Conservation (phyloP, 2,888 invertebrate genomes). For the Hirtodrosophila cameraria region DNA sequence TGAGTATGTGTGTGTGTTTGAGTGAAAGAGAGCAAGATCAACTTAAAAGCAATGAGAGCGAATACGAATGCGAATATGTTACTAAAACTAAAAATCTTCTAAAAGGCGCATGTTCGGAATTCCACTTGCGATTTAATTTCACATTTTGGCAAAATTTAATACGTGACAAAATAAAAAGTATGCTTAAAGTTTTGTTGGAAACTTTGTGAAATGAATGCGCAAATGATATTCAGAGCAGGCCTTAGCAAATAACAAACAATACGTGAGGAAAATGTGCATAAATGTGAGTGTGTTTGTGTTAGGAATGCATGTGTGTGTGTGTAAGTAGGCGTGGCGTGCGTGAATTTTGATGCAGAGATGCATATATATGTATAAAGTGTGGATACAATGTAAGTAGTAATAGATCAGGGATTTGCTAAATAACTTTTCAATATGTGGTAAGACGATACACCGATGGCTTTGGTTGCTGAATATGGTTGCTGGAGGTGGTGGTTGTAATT, state of each 20-base stretch:
- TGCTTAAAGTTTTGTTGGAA: too few relatives aligned
- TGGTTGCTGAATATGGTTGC: too few relatives aligned
- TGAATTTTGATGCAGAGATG: conserved; percentile 12
- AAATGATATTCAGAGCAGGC: too few relatives aligned
- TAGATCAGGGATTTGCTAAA: conserved; percentile 3
- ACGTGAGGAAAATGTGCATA: background rate
- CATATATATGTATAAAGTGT: conserved; percentile 2
- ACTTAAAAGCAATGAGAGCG: conserved; percentile 4
- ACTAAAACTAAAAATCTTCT: background rate
- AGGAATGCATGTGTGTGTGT: background rate
- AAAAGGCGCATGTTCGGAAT: too few relatives aligned
- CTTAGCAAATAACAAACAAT: conserved; percentile 13
- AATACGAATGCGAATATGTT: background rate
- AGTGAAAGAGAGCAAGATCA: background rate
- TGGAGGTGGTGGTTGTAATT: conserved; percentile 14
- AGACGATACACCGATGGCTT: conserved; percentile 16
- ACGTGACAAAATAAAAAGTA: background rate
- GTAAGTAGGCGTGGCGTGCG: conserved; percentile 3
- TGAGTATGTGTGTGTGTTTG: background rate
- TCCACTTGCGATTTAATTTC: background rate
- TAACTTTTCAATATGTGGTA: background rate
- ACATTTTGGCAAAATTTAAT: background rate
- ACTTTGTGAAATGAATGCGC: conserved; percentile 2
- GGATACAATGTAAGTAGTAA: conserved; percentile 29
- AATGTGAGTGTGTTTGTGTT: background rate